Evolutionary conservation across 2,797 vertebrate genomes (phyloP).

Genomic region (Sternotherus odoratus): DNA sequence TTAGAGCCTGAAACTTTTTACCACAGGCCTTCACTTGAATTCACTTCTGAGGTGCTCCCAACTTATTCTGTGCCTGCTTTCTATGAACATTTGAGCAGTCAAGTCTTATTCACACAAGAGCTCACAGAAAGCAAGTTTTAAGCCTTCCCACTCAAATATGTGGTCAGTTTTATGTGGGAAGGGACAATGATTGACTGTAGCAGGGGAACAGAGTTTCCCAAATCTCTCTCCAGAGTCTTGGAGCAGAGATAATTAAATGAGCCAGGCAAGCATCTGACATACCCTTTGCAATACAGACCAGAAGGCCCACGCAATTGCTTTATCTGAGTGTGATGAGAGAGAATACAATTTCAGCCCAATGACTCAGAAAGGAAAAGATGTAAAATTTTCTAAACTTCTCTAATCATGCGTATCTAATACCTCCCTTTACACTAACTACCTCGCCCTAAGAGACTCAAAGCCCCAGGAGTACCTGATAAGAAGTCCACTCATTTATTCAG

Average conservation of each 20-base stretch:
- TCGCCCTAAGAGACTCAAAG: not conserved
- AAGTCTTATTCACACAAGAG: fast-evolving
- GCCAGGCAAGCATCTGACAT: not conserved
- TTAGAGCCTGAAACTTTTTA: not conserved
- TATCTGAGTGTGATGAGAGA: not conserved
- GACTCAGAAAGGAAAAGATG: not conserved
- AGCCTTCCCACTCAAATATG: not conserved
- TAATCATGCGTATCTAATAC: not conserved
- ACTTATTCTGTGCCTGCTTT: not conserved
- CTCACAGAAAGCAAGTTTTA: not conserved
- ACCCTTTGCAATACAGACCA: not conserved
- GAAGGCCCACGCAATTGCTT: not conserved
- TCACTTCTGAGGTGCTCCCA: not conserved
- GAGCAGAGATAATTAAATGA: not conserved
- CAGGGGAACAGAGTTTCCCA: not conserved
- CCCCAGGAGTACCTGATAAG: not conserved
- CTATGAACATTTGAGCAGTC: not conserved
- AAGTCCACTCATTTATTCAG: not conserved
- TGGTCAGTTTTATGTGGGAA: not conserved
- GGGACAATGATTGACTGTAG: not conserved
- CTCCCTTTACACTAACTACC: not conserved
- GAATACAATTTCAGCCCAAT: not conserved
- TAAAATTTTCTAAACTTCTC: not conserved
- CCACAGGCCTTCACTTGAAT: not conserved
- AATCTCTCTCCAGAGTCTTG: not conserved